Base-by-base conservation (phyloP, 1,140 invertebrate genomes). In the Drosophila lacertosa region DNA sequence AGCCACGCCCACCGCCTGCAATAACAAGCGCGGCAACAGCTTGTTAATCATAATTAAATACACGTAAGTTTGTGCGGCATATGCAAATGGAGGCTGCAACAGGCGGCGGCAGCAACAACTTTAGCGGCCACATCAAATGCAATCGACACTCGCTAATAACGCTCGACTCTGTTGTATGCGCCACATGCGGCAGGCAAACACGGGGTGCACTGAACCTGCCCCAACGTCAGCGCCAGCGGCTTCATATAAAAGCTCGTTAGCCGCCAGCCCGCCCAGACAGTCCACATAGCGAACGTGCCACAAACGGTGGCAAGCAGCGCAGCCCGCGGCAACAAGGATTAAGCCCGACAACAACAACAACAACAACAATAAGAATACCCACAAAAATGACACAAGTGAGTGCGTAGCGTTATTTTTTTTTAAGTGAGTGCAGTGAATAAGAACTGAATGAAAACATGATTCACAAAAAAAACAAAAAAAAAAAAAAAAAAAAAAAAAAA, bases 181-280 rank as follows among this genome's bases (percentile, higher is more conserved):
- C 47, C 59, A 51, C 60, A 54, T 50, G 62, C 48, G 33, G 60
- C 35, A 7, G n/a, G n/a, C 9, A 50, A 29, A 33, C 45, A 67
- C 60, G 70, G 81, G 70, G 81, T 81, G 81, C 81, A 86, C 73
- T 84, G 81, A 84, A 84, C 81, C 62, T 77, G 73, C 47, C 50
- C 29, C 18, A 29, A 7, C 20, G 3, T 15, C 40, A 29, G 10
- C 20, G 3, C 20, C 40, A 15, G 20, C 42, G 37, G 26, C 58
- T 7, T 39, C 32, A 60, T 84, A 84, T 84, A 84, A 77, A 84
- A 84, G 64, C 77, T 22, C 16, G 51, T 18, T 26, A 33, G 57
- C 37, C 58, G 42, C 22, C 69, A 74, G 58, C 60, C 54, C 47
- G 77, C 68, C 68, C 47, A 77, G 44, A 48, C 81, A 84, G 81